These are phyloP conservation scores for Drosophila bifasciata DNA, from an alignment of 1,140 invertebrate species.

Conservation along the genomic window DNA sequence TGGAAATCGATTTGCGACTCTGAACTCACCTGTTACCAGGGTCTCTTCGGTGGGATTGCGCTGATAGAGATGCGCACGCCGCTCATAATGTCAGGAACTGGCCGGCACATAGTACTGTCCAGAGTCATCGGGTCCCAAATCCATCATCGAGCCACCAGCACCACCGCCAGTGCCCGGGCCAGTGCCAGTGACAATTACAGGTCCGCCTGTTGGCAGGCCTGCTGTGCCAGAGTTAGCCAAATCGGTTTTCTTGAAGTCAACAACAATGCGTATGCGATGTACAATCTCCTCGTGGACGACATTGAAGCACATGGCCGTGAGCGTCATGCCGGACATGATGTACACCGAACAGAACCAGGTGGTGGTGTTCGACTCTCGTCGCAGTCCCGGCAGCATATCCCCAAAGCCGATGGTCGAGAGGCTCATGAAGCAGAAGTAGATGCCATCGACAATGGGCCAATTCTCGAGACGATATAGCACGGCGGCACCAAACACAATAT, in stretches of 20 bases:
- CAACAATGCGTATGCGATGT: constrained; percentile 89
- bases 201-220: background rate
- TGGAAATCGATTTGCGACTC: too few relatives aligned
- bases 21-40: constrained; percentile 83
- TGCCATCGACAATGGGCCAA: constrained; percentile 95
- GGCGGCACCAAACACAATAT: constrained; percentile 94
- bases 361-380: constrained; percentile 86
- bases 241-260: constrained; percentile 84
- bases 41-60: constrained; percentile 88
- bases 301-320: constrained; percentile 99
- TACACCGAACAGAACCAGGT: constrained; percentile 97
- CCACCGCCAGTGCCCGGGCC: background rate
- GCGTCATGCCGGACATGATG: constrained; percentile 96
- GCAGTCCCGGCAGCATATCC: constrained; percentile 93
- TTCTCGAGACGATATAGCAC: constrained; percentile 93
- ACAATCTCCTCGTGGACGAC: constrained; percentile 97
- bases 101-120: constrained; percentile 86
- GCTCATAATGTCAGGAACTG: constrained; percentile 89
- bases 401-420: constrained; percentile 96
- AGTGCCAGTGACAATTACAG: too few relatives aligned
- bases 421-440: constrained; percentile 97
- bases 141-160: constrained; percentile 78
- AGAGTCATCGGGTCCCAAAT: constrained; percentile 84
- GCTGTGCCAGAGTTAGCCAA: constrained; percentile 18
- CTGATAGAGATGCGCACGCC: constrained; percentile 86